Evolutionary conservation across 1,140 invertebrate genomes (phyloP).

Genomic region (Papilio aristodemus): DNA sequence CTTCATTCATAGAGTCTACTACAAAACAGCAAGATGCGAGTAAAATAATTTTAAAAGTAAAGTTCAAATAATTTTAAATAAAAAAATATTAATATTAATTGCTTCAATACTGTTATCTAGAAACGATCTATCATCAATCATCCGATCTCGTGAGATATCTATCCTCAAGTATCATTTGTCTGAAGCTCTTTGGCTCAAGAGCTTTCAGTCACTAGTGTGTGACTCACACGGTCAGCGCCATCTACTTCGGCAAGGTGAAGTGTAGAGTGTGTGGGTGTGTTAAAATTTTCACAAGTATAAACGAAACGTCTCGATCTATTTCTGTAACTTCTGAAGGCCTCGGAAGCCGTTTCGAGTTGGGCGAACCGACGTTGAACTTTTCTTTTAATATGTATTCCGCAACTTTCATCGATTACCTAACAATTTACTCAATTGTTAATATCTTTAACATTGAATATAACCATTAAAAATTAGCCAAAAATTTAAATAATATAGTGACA

Average conservation of each 20-base stretch:
- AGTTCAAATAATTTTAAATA: too few relatives aligned
- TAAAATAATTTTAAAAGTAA: too few relatives aligned
- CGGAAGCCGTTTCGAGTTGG: slow-evolving; percentile 51
- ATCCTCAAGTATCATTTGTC: slow-evolving; percentile 29
- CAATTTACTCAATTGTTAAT: slow-evolving; percentile 30
- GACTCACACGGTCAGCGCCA: slow-evolving; percentile 72
- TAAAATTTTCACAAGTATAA: slow-evolving; percentile 74
- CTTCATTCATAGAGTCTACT: too few relatives aligned
- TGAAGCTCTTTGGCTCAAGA: slow-evolving; percentile 41
- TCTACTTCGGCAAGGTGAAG: slow-evolving; percentile 71
- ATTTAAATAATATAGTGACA: background rate
- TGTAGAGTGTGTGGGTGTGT: slow-evolving; percentile 70
- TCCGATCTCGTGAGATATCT: slow-evolving; percentile 33
- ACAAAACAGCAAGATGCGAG: too few relatives aligned
- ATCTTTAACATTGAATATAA: background rate
- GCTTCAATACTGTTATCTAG: too few relatives aligned
- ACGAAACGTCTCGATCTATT: slow-evolving; percentile 75
- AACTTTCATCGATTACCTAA: slow-evolving; percentile 68
- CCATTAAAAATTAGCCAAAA: background rate
- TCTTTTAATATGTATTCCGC: slow-evolving; percentile 47
- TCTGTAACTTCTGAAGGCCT: slow-evolving; percentile 71
- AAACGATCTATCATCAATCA: slow-evolving; percentile 28
- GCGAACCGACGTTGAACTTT: slow-evolving; percentile 49
- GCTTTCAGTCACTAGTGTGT: slow-evolving; percentile 51
- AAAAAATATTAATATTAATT: too few relatives aligned